These are phyloP conservation scores for Cheirogaleus medius DNA, from an alignment of 2,113 vertebrate species.

Conservation along the genomic window DNA sequence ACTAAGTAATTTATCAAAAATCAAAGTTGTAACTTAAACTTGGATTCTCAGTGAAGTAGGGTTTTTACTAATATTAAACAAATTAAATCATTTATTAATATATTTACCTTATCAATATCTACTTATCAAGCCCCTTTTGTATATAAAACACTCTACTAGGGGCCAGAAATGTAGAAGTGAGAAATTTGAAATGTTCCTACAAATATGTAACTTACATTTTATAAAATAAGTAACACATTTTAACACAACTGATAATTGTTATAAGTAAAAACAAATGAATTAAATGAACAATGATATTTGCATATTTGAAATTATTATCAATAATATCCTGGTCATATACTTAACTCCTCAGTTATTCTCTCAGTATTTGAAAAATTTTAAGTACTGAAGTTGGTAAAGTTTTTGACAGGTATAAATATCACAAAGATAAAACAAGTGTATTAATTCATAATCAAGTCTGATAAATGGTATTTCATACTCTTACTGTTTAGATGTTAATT, in stretches of 20 bases:
- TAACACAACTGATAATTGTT: background rate
- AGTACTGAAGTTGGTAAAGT: background rate
- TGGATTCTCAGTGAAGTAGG: background rate
- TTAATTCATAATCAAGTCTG: conserved; percentile 13
- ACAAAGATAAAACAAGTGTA: background rate
- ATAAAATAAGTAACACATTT: background rate
- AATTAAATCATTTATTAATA: background rate
- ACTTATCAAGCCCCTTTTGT: background rate
- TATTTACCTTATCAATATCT: background rate
- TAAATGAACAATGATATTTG: background rate
- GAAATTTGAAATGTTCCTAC: background rate
- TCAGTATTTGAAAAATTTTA: background rate
- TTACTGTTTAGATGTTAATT: background rate
- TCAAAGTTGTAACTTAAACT: background rate
- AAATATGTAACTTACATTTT: background rate
- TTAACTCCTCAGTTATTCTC: background rate
- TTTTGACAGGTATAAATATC: background rate
- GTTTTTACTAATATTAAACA: background rate
- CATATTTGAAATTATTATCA: background rate
- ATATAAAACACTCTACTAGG: background rate
- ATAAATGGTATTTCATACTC: background rate
- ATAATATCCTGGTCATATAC: background rate
- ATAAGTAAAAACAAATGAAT: background rate
- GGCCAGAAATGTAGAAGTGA: background rate
- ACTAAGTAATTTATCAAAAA: background rate